Evolutionary conservation across 2,888 invertebrate genomes (phyloP), one percentile per base, ranked within the genome.

Genomic region (Meiosimyza platycephala): DNA sequence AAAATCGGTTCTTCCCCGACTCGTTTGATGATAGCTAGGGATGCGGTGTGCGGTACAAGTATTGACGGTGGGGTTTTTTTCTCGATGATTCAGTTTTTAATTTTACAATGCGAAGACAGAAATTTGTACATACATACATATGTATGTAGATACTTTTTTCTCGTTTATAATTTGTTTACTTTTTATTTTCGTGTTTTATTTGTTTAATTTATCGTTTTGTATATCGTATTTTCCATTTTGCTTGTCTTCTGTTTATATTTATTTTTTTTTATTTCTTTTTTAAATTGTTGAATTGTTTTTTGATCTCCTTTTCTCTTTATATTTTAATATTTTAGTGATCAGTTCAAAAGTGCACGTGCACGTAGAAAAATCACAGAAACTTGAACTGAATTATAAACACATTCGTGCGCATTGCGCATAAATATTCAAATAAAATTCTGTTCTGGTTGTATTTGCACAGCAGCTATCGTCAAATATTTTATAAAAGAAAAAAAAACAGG

Each of bases 1-100:
- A 28, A 62, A 52, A 52, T 70, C 63, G 70, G 70, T 62, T 70
- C 51, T 70, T 70, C 70, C 70, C 70, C 62, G 70, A 63, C 12
- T 65, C 48, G 51, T 28, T n/a, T n/a, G n/a, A n/a, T 15, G 64
- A 18, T 22, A 33, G 15, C 66, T 33, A 52, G 11, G 33, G 33
- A n/a, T 62, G 16, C 22, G 33, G 22, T 5, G 13, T 16, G 63
- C 15, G 64, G 18, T 1, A 3, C 6, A 4, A 18, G 18, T 40
- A 6, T 40, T 9, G 40, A 1, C 40, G 9, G 40, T 40, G 65
- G 55, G 40, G 54, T 40, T 40, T 47, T 11, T 47, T 51, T 40
- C 40, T 40, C 40, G 64, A 64, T 64, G 64, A 64, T 50, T 64
- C 64, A 64, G 51, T 1, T 64, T 51, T 64, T 22, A n/a, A 18